A percentile compares a stretch with the other conserved stretches of the same genome.
These are phyloP conservation scores for Noctua fimbriata DNA, from an alignment of 2,888 invertebrate genomes.

Conservation along the genomic window DNA sequence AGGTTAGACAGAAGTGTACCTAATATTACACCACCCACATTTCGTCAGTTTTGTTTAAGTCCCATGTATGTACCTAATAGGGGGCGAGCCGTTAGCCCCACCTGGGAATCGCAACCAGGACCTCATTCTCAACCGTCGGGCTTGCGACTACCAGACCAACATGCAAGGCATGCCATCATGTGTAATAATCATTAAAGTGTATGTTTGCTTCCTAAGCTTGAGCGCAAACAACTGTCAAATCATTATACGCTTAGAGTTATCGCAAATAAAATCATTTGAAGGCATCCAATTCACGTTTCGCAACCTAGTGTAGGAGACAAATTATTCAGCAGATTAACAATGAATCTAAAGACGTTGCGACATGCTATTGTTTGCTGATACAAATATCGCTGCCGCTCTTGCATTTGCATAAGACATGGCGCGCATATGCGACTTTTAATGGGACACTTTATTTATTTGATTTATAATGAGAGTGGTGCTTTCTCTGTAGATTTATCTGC, in stretches of 20 bases:
- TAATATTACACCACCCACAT: not conserved
- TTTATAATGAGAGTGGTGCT: conserved; percentile 34
- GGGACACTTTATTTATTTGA: conserved; percentile 46
- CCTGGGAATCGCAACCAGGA: not conserved
- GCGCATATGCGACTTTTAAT: conserved; percentile 47
- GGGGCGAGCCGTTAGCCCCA: not conserved
- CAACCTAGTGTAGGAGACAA: conserved; percentile 81
- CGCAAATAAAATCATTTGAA: conserved; percentile 57
- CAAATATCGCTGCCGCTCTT: conserved; percentile 69
- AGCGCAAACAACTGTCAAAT: conserved; percentile 27
- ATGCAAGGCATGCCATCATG: not conserved
- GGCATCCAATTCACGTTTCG: conserved; percentile 62
- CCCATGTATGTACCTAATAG: not conserved
- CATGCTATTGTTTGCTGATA: conserved; percentile 80
- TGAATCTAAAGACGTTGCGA: conserved; percentile 79
- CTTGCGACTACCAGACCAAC: not conserved
- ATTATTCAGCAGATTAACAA: conserved; percentile 81
- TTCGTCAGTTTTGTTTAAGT: not conserved
- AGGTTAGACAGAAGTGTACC: not conserved
- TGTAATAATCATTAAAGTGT: not conserved
- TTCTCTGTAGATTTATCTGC: conserved; percentile 14
- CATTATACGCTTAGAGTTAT: conserved; percentile 35
- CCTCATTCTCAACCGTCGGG: not conserved
- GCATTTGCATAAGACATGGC: conserved; percentile 67
- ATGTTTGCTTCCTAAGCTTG: conserved; percentile 29